These are phyloP conservation scores for Parapristionchus giblindavisi DNA, from an alignment of 2,888 invertebrate species.

Conservation along the genomic window DNA sequence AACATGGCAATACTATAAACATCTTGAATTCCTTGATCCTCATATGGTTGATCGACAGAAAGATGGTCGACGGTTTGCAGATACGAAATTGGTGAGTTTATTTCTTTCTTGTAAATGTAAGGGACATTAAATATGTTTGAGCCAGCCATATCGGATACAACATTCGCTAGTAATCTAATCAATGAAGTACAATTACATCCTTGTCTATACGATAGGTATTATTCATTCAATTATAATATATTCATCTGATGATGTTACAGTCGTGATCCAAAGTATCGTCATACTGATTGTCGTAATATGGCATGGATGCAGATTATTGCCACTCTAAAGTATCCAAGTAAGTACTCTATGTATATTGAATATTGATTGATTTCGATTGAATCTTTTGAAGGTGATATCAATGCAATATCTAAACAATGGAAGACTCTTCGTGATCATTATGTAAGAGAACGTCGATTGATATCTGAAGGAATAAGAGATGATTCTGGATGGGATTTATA, in stretches of 20 bases:
- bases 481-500: slow-evolving; percentile 59
- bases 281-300: slow-evolving; percentile 52
- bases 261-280: slow-evolving; percentile 60
- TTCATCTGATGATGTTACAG: slow-evolving; percentile 20
- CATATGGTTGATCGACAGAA: slow-evolving; percentile 60
- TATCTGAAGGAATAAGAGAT: slow-evolving; percentile 44
- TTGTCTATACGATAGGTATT: slow-evolving; percentile 54
- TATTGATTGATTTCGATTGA: slow-evolving; percentile 8
- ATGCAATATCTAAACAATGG: slow-evolving; percentile 66
- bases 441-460: slow-evolving; percentile 61
- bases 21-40: slow-evolving; percentile 64
- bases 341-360: not conserved
- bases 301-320: slow-evolving; percentile 60
- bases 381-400: slow-evolving; percentile 48
- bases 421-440: slow-evolving; percentile 66
- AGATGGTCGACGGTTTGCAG: not conserved
- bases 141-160: slow-evolving; percentile 53
- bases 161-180: slow-evolving; percentile 49
- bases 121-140: slow-evolving; percentile 21
- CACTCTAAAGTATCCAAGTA: slow-evolving; percentile 56
- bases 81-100: slow-evolving; percentile 22
- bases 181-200: slow-evolving; percentile 53
- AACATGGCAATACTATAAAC: slow-evolving; percentile 64
- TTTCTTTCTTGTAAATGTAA: not conserved
- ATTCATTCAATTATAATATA: not conserved